These are phyloP conservation scores for Horisme vitalbata DNA, from an alignment of 2,888 invertebrate genomes.

Conservation along the genomic window DNA sequence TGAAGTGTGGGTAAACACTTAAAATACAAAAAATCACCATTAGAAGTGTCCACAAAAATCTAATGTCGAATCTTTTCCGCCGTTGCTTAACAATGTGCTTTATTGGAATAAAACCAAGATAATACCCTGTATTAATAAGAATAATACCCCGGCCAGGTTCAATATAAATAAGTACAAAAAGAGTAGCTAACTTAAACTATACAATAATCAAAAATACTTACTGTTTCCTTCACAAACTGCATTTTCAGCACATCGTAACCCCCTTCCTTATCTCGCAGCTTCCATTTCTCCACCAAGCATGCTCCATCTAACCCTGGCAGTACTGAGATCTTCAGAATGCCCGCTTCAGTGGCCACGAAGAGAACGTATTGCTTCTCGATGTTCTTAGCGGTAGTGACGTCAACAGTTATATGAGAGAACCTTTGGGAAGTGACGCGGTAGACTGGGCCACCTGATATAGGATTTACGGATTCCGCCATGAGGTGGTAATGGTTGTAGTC, in stretches of 20 bases:
- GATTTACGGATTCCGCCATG: constrained; percentile 93
- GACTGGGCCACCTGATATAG: constrained; percentile 86
- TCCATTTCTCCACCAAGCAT: constrained; percentile 94
- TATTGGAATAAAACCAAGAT: too few relatives aligned
- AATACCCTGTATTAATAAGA: too few relatives aligned
- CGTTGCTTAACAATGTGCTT: too few relatives aligned
- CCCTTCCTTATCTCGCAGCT: constrained; percentile 82
- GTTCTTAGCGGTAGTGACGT: constrained; percentile 88
- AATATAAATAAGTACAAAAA: too few relatives aligned
- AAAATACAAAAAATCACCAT: too few relatives aligned
- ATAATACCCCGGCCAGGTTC: too few relatives aligned
- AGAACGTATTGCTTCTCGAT: constrained; percentile 88
- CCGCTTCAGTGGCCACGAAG: constrained; percentile 90
- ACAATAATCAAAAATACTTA: constrained; percentile 53
- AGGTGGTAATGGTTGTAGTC: constrained; percentile 91
- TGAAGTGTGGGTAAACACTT: too few relatives aligned
- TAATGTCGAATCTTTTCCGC: too few relatives aligned
- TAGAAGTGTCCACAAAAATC: too few relatives aligned
- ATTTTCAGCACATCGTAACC: constrained; percentile 84
- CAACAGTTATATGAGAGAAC: constrained; percentile 91
- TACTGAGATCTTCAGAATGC: constrained; percentile 91
- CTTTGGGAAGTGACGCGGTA: constrained; percentile 87
- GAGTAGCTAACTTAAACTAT: too few relatives aligned
- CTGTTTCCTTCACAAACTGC: constrained; percentile 91
- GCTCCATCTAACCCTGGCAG: constrained; percentile 87